A percentile compares a stretch with the other conserved stretches of the same genome.
phyloP scores from a whole-genome alignment of 2,113 vertebrate species.

The Indicator indicator region DNA sequence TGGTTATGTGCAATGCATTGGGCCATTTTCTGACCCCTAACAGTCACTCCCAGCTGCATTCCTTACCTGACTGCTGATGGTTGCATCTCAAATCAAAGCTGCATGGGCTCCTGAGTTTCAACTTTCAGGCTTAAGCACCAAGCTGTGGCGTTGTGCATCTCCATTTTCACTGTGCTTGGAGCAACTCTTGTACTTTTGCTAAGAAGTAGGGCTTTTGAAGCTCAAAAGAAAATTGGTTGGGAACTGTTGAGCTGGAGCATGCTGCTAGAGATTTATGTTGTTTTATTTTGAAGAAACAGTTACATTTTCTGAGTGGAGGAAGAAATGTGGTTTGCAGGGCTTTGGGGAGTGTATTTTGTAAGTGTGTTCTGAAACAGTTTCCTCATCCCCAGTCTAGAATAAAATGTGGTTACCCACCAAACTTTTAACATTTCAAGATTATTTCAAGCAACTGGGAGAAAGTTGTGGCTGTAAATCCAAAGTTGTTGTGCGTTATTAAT shows the following conservation, averaged over 20 bases:
- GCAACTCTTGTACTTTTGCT: slow-evolving; percentile 36
- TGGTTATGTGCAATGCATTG: slow-evolving; percentile 45
- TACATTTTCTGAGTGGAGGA: slow-evolving; percentile 40
- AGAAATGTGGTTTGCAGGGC: slow-evolving; percentile 18
- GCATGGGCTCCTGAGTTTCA: slow-evolving; percentile 74
- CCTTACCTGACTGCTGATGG: slow-evolving; percentile 62
- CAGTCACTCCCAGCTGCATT: slow-evolving; percentile 13
- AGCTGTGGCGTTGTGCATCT: slow-evolving; percentile 6
- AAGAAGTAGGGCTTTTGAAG: slow-evolving; percentile 28
- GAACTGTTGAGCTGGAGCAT: slow-evolving; percentile 54
- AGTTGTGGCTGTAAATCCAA: slow-evolving; percentile 7
- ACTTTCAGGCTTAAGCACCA: slow-evolving; percentile 69
- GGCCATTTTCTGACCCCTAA: slow-evolving; percentile 37
- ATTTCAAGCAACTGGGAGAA: slow-evolving; percentile 32
- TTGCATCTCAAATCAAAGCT: slow-evolving; percentile 63
- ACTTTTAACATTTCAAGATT: not conserved
- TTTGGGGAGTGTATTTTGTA: slow-evolving; percentile 25
- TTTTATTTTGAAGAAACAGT: slow-evolving; percentile 29
- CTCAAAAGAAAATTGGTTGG: not conserved
- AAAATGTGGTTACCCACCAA: not conserved
- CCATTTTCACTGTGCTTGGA: slow-evolving; percentile 71
- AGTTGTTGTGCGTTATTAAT: not conserved
- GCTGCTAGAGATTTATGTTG: slow-evolving; percentile 46
- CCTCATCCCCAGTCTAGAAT: not conserved
- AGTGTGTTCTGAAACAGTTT: slow-evolving; percentile 24